A percentile compares a stretch with the other conserved stretches of the same genome.
phyloP scores from a whole-genome alignment of 2,888 invertebrate genomes.

The Boloria euphrosyne region DNA sequence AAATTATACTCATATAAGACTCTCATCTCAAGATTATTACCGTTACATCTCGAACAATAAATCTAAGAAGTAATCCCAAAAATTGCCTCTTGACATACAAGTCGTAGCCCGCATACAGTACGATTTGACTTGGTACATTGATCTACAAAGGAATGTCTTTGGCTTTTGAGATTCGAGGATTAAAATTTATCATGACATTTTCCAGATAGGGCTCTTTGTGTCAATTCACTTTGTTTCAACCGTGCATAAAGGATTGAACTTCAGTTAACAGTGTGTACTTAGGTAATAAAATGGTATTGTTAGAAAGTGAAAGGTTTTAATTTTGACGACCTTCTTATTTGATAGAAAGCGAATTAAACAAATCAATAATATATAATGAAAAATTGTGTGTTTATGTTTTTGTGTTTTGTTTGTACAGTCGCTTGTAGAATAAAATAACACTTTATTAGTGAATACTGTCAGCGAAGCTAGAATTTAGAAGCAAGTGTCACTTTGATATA shows the following conservation, averaged over 20 bases:
- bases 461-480: no score
- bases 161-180: constrained; percentile 15
- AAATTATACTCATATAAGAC: no score
- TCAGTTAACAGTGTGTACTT: background rate
- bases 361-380: no score
- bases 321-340: no score
- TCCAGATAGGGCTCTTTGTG: constrained; percentile 1
- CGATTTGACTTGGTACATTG: constrained; percentile 13
- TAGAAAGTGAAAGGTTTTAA: no score
- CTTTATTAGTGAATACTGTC: no score
- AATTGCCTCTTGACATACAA: constrained; percentile 1
- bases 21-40: background rate
- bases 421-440: no score
- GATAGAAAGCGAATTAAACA: no score
- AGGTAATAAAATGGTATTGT: no score
- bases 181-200: constrained; percentile 17
- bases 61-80: background rate
- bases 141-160: constrained; percentile 17
- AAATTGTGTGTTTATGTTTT: no score
- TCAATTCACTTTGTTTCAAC: constrained; percentile 6
- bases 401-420: no score
- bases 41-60: background rate
- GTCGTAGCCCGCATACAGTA: constrained; percentile 12
- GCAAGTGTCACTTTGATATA: no score
- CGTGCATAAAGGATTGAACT: background rate